Evolutionary conservation across 2,888 invertebrate genomes (phyloP).

Genomic region (Cremastinae sp.): DNA sequence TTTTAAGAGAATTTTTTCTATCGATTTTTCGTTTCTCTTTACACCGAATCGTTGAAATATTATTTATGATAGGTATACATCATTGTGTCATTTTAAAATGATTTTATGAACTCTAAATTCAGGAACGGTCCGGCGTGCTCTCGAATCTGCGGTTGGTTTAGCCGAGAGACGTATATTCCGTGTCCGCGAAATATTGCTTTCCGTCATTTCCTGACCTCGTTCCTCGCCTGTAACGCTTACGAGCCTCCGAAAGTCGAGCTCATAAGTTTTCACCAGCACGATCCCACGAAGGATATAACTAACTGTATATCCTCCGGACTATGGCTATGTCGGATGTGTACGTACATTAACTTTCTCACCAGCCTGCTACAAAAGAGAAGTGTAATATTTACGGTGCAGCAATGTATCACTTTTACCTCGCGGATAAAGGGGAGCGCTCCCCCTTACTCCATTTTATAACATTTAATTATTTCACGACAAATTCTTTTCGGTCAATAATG

Average conservation of each 20-base stretch:
- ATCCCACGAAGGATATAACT: conserved; percentile 56
- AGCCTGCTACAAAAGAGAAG: conserved; percentile 40
- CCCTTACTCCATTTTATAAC: neutral
- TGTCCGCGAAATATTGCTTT: conserved; percentile 54
- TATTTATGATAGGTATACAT: neutral
- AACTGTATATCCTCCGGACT: conserved; percentile 23
- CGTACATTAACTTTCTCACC: conserved; percentile 47
- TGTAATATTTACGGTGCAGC: conserved; percentile 42
- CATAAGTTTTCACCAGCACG: conserved; percentile 44
- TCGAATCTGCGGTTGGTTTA: neutral
- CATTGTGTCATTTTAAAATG: neutral
- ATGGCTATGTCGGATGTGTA: conserved; percentile 19
- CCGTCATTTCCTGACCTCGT: conserved; percentile 27
- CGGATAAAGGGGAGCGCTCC: neutral
- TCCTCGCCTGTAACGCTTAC: conserved; percentile 18
- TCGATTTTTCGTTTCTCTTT: no score
- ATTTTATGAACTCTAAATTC: neutral
- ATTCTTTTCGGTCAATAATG: neutral
- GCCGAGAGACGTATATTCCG: conserved; percentile 16
- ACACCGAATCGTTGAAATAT: no score
- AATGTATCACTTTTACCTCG: neutral
- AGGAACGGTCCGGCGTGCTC: neutral
- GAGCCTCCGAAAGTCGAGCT: conserved; percentile 12
- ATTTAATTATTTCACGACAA: no score
- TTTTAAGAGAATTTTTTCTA: no score